A percentile compares a stretch with the other conserved stretches of the same genome.
These are phyloP conservation scores for Indri indri DNA, from an alignment of 2,113 vertebrate species.

Conservation along the genomic window DNA sequence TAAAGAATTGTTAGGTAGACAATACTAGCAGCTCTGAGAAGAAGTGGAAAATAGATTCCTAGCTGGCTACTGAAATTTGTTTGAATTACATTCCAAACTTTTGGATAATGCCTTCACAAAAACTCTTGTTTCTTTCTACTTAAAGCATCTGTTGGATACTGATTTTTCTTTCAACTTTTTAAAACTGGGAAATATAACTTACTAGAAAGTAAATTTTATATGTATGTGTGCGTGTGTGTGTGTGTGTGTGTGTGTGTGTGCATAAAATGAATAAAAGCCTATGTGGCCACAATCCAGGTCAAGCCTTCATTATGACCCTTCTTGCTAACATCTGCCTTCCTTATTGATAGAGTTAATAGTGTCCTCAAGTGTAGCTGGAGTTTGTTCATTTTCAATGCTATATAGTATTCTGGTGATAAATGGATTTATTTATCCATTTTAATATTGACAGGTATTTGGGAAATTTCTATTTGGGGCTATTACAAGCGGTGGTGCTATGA, in stretches of 20 bases:
- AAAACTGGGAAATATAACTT: background rate
- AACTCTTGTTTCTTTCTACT: background rate
- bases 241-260: too few relatives aligned
- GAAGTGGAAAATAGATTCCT: background rate
- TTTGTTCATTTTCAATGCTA: background rate
- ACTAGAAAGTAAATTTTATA: background rate
- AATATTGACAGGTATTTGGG: background rate
- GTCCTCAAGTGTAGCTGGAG: background rate
- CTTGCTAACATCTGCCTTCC: background rate
- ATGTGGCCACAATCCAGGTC: background rate
- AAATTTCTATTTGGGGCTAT: background rate
- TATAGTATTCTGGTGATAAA: background rate
- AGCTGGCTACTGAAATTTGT: background rate
- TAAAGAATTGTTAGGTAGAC: background rate
- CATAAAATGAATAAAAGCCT: background rate
- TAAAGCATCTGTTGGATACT: background rate
- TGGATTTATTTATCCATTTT: background rate
- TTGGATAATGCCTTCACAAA: background rate
- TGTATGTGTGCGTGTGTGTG: background rate
- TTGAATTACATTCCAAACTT: background rate
- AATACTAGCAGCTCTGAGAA: background rate
- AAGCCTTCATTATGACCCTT: background rate
- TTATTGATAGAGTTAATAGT: rapidly evolving
- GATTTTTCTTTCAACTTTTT: background rate
- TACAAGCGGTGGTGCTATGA: background rate